Evolutionary conservation across 2,888 invertebrate genomes (phyloP), one percentile per base, ranked within the genome.

Genomic region (Stomorhina lunata): DNA sequence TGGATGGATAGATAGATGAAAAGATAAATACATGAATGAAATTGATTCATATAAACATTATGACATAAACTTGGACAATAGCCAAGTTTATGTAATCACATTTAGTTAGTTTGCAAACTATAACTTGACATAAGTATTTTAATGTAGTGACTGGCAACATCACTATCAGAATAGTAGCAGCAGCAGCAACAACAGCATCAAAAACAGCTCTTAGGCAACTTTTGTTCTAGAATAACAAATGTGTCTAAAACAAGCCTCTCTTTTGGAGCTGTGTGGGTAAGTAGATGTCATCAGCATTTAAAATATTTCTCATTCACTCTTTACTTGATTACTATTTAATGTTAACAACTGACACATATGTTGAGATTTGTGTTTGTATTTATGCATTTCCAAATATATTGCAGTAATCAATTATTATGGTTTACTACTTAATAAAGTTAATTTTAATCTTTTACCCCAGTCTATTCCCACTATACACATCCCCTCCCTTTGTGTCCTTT

Each of bases 321-420:
- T 22, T 37, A 45, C 22, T 50, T 37, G 48, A 50, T 73, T 32
- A 32, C 17, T 48, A 15, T 69, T 77, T 61, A 61, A 48, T 61
- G 29, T 29, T 69, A 48, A n/a, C n/a, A n/a, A n/a, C 22, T 61
- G 53, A 27, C 77, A 43, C 53, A 53, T 77, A 48, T 53, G 45
- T 37, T 27, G 73, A 43, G 48, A 37, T 65, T 65, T 20, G 7
- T 0, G 2, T n/a, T 12, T 25, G 5, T 27, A 27, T 50, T 4
- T 27, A 5, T 55, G 50, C 40, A 27, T 29, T 75, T 72, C 68
- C 20, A 63, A 73, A 61, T 68, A 63, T 77, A 53, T 69, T 48
- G 69, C 55, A 50, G 63, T 76, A 29, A 80, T 76, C 66, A 76
- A 43, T 59, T 83, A 32, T 43, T 78, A 82, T 83, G 85, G 48